phyloP scores from a whole-genome alignment of 2,113 vertebrate species.

The Xenus cinereus region DNA sequence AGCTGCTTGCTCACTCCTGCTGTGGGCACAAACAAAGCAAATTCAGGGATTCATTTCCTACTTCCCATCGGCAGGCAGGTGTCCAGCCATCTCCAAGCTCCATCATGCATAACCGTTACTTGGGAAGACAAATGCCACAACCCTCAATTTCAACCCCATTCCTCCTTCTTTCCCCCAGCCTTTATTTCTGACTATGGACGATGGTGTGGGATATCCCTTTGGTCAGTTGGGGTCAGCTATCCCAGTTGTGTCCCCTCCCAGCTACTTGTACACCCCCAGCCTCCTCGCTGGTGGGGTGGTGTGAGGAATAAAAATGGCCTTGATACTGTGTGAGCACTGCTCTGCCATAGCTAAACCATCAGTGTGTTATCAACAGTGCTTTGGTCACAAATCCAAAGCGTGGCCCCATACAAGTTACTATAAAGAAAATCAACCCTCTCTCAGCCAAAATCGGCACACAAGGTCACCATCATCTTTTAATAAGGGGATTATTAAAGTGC shows the following conservation, averaged over 20 bases:
- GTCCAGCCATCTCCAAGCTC: background rate
- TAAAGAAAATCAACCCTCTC: background rate
- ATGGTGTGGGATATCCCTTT: background rate
- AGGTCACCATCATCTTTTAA: background rate
- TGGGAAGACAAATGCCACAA: background rate
- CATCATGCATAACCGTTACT: rapidly evolving
- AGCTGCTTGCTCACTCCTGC: background rate
- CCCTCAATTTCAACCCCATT: no score
- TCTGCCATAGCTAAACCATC: background rate
- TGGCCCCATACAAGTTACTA: background rate
- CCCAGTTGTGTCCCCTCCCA: background rate
- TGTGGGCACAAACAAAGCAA: background rate
- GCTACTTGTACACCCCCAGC: rapidly evolving
- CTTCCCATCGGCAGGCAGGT: background rate
- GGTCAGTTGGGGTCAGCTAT: background rate
- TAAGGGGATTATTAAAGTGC: no score
- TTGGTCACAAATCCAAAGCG: background rate
- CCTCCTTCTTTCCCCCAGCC: background rate
- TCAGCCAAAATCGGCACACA: background rate
- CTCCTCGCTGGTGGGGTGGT: rapidly evolving
- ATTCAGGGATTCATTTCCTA: background rate
- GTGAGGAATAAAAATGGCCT: background rate
- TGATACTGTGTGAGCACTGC: background rate
- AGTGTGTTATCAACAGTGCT: background rate
- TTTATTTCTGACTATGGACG: background rate